Percentiles rank a stretch among this genome's conserved stretches.
These are phyloP conservation scores for Borostomias antarcticus DNA, from an alignment of 2,797 vertebrate species.

Conservation along the genomic window DNA sequence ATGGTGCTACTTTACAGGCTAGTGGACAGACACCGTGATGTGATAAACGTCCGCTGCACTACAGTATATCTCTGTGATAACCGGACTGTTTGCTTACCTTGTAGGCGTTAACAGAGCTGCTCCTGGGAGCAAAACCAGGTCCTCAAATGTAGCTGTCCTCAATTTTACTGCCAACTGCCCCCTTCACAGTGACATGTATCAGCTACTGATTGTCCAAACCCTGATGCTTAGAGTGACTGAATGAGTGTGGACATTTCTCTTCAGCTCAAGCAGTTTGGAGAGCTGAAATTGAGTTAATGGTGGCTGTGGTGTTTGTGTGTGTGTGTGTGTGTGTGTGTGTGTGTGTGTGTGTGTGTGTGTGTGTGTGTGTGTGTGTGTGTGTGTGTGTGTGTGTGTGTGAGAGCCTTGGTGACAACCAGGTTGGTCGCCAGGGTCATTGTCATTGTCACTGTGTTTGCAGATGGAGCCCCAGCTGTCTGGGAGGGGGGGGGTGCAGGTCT, in stretches of 20 bases:
- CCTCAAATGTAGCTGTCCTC: slow-evolving; percentile 2
- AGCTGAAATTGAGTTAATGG: slow-evolving; percentile 15
- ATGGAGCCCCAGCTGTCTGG: slow-evolving; percentile 19
- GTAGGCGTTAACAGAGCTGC: neutral
- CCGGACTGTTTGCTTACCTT: neutral
- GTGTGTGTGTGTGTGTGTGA: neutral
- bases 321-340: neutral
- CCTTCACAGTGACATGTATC: neutral
- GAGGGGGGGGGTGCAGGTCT: slow-evolving; percentile 22
- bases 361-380: slow-evolving; percentile 4
- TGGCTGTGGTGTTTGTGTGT: neutral
- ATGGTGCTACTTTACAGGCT: neutral
- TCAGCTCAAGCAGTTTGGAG: slow-evolving; percentile 12
- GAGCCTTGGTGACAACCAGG: slow-evolving; percentile 13
- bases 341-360: neutral
- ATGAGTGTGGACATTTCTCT: slow-evolving; percentile 17
- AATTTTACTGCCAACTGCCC: neutral
- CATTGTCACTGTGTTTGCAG: slow-evolving; percentile 34
- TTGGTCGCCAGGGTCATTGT: slow-evolving; percentile 4
- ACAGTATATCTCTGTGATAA: neutral
- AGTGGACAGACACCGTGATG: neutral
- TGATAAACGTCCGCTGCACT: neutral
- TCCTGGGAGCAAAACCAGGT: neutral
- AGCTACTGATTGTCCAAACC: neutral
- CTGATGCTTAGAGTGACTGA: neutral